Evolutionary conservation across 1,140 invertebrate species (phyloP), one percentile per base, ranked within the genome.

Genomic region (Sitobion miscanthi): DNA sequence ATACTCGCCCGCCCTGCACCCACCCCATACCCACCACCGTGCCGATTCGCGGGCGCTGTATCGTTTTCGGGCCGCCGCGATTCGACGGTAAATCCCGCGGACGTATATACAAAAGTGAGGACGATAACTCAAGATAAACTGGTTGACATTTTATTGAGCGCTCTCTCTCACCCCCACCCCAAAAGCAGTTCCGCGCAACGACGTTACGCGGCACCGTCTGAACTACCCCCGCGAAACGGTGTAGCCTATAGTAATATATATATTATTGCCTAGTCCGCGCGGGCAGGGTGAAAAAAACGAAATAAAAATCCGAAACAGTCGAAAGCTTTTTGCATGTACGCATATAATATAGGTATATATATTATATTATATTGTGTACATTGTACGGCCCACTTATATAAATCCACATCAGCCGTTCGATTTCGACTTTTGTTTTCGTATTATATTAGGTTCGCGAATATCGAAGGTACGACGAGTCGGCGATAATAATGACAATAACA

Each of bases 71-170:
- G 38, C 54, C 6, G 21, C 69, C 45, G 3, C 45, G 69, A 42
- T 30, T 25, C 69, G 69, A 38, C 90, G 77, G 77, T 54, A 54
- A 85, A 83, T 93, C 82, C 91, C 82, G 77, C 91, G 47, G n/a
- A 83, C 91, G 77, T 92, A 83, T 38, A 30, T 7, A 85, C 69
- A 45, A 77, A 77, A 85, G 49, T 35, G 77, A 85, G 35, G 49
- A 52, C 77, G 17, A 93, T 93, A 93, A 93, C 35, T 93, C 91
- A 93, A 93, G 91, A 93, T 93, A 93, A 93, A 93, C 91, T 93
- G 82, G 91, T 93, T 93, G 91, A 93, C 91, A n/a, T 93, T 93
- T 93, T 93, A 93, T 93, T 93, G 91, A 93, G 91, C 77, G 77
- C 30, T 90, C 89, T 38, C 38, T 57, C 45, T 7, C 20, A 9